phyloP scores from a whole-genome alignment of 2,888 invertebrate genomes.

The Erpobdella octoculata region DNA sequence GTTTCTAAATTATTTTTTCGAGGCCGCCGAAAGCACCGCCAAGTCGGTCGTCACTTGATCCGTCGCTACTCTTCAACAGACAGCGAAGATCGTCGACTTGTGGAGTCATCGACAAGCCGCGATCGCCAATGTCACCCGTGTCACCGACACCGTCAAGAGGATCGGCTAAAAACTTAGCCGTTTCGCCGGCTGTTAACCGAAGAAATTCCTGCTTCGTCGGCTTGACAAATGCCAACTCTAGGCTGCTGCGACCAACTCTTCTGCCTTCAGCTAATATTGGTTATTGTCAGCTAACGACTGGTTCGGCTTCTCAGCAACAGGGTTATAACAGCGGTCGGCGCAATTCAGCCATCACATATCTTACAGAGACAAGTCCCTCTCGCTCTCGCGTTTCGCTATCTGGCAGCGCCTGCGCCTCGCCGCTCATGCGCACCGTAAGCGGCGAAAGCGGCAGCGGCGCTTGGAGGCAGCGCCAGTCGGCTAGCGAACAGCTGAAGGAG shows the following conservation, averaged over 20 bases:
- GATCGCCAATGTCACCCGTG: background rate
- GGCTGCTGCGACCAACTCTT: background rate
- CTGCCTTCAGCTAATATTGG: background rate
- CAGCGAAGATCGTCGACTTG: constrained; percentile 19
- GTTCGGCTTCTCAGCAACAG: background rate
- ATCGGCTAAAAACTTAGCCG: background rate
- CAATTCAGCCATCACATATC: constrained; percentile 32
- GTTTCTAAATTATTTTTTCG: too few species aligned
- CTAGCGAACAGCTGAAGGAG: background rate
- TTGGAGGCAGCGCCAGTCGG: background rate
- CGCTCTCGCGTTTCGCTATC: background rate
- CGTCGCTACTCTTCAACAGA: background rate
- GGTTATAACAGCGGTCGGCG: constrained; percentile 21
- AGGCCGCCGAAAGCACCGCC: too few species aligned
- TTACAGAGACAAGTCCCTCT: constrained; percentile 25
- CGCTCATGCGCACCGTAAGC: background rate
- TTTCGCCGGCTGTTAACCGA: constrained; percentile 18
- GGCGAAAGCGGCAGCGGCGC: constrained; percentile 11
- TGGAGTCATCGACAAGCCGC: background rate
- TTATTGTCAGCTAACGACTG: background rate
- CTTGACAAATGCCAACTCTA: background rate
- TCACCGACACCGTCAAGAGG: background rate
- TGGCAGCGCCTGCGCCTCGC: background rate
- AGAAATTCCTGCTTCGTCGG: constrained; percentile 26
- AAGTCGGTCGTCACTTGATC: too few species aligned